phyloP scores from a whole-genome alignment of 2,113 vertebrate species.

The Numenius arquata region DNA sequence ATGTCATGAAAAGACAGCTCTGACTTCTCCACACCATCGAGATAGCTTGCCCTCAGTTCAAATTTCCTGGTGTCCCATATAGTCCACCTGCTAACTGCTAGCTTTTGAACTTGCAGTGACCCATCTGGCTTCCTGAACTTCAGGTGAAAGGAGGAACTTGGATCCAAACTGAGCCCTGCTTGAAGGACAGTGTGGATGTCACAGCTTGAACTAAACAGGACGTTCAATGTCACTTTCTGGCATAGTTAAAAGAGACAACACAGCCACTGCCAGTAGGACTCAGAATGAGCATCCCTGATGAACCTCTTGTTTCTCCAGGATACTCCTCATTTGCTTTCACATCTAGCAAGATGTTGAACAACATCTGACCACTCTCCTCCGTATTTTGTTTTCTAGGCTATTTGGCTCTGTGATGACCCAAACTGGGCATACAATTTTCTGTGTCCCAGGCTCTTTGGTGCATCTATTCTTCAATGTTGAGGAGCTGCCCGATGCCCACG shows the following conservation, averaged over 20 bases:
- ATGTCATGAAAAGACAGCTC: neutral
- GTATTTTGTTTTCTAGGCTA: accelerated
- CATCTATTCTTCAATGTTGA: neutral
- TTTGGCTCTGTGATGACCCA: neutral
- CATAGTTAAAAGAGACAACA: neutral
- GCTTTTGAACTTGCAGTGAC: neutral
- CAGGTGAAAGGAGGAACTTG: neutral
- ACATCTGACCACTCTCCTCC: neutral
- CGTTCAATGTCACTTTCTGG: neutral
- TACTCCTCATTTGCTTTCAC: neutral
- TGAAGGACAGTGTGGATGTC: accelerated
- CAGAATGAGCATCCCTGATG: no score
- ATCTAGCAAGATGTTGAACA: neutral
- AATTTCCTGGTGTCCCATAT: neutral
- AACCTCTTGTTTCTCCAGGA: neutral
- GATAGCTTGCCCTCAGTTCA: neutral
- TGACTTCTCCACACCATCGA: neutral
- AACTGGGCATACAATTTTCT: neutral
- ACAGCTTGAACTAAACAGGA: neutral
- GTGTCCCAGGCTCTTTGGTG: neutral
- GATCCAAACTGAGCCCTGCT: neutral
- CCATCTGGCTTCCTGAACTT: neutral
- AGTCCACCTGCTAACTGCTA: neutral
- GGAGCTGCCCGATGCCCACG: accelerated
- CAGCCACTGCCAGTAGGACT: neutral